Evolutionary conservation across 2,113 vertebrate species (phyloP).

Genomic region (Ailuropoda melanoleuca): DNA sequence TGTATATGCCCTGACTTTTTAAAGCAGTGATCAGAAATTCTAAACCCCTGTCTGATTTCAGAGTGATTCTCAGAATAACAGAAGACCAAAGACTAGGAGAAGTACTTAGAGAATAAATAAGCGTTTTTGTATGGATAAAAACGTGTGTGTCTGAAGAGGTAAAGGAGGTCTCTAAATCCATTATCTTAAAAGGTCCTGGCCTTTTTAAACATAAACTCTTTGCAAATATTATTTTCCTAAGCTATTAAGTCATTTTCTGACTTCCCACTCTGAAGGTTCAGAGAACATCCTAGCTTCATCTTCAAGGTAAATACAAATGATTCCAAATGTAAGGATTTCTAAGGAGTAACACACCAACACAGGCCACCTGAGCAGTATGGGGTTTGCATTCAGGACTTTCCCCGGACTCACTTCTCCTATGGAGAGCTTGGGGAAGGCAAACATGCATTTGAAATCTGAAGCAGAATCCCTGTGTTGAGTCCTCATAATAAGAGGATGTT

Average conservation of each 20-base stretch:
- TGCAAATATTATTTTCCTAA: constrained; percentile 52
- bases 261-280: constrained; percentile 16
- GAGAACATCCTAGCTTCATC: not conserved
- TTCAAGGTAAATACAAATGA: constrained; percentile 10
- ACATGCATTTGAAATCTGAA: not conserved
- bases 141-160: not conserved
- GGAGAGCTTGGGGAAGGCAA: not conserved
- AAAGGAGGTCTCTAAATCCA: constrained; percentile 11
- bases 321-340: not conserved
- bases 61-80: not conserved
- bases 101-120: not conserved
- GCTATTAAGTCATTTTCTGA: constrained; percentile 40
- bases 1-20: not conserved
- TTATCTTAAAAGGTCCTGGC: constrained; percentile 58
- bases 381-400: not conserved
- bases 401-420: not conserved
- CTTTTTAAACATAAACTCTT: constrained; percentile 55
- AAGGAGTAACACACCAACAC: not conserved
- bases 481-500: not conserved
- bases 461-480: not conserved
- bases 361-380: not conserved
- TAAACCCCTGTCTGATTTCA: not conserved
- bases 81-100: not conserved
- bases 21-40: not conserved
- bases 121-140: not conserved